Base-by-base conservation (phyloP, 2,113 vertebrate species). In the Festucalex cinctus region DNA sequence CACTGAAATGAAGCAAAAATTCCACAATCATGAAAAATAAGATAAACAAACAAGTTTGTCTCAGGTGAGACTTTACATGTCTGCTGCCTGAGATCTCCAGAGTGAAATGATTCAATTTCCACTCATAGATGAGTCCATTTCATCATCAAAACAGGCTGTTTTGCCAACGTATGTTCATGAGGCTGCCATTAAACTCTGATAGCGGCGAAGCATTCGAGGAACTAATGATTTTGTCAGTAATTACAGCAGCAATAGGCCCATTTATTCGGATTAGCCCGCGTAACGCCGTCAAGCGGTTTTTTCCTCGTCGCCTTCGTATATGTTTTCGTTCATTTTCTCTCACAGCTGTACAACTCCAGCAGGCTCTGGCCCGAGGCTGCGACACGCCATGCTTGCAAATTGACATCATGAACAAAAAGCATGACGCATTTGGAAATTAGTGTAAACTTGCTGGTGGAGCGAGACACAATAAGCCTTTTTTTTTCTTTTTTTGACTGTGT, bases 111-210 rank as follows among this genome's bases (percentile, higher is more conserved):
- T 75, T 63, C 63, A 57, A 66, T 68, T 70, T 71, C 72, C 70
- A 76, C 67, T 77, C 68, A 63, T 70, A 70, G 69, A 81, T 74
- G 79, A 66, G 68, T 66, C 65, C 19, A 56, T 41, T 53, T 64
- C 51, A 60, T 49, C n/a, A 65, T 71, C 37, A 41, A 32, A 58
- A 70, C 69, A 66, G 60, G 60, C 72, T 78, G 70, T 82, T 83
- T 83, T 77, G 65, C 66, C 37, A 78, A 68, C 59, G 49, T 58
- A 77, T 87, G 78, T 82, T 85, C 77, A 87, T 85, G 82, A 83
- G 69, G 69, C 49, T 44, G 46, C 76, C 82, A 87, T 87, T 87
- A 62, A 86, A 84, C 19, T 35, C 62, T 6, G 60, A 66, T 65
- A 66, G 75, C 69, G 48, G 67, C 22, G 56, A 49, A 71, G 80